phyloP scores from a whole-genome alignment of 2,797 vertebrate genomes.

The Hoplostethus atlanticus region DNA sequence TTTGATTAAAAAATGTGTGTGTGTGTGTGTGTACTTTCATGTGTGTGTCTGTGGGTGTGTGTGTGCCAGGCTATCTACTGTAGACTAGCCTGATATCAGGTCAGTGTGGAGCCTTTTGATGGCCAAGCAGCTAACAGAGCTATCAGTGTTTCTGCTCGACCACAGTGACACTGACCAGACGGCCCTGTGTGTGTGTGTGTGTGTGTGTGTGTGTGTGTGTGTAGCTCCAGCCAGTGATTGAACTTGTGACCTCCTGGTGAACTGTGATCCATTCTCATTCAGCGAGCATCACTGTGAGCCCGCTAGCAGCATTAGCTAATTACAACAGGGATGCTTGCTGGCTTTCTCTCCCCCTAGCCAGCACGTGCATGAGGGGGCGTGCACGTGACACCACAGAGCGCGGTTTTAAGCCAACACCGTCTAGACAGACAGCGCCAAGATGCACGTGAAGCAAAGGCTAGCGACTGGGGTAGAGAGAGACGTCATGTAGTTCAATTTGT shows the following conservation, averaged over 20 bases:
- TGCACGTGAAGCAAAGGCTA: background rate
- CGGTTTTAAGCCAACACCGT: conserved; percentile 56
- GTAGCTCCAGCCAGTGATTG: conserved; percentile 16
- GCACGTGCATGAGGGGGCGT: conserved; percentile 28
- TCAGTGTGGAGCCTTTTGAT: conserved; percentile 7
- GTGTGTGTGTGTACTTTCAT: conserved; percentile 2
- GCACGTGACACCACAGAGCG: conserved; percentile 18
- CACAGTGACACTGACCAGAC: conserved; percentile 54
- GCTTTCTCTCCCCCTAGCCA: conserved; percentile 23
- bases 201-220: background rate
- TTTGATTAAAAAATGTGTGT: background rate
- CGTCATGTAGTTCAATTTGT: too few relatives aligned
- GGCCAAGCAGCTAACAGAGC: conserved; percentile 15
- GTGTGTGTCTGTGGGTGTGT: background rate
- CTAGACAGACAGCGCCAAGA: conserved; percentile 56
- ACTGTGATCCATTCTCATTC: conserved; percentile 60
- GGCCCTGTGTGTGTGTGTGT: conserved; percentile 17
- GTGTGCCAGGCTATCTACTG: background rate
- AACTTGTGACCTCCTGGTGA: conserved; percentile 61
- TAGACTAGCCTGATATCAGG: background rate
- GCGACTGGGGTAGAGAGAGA: background rate
- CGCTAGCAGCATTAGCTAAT: conserved; percentile 64
- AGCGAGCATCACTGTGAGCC: conserved; percentile 37
- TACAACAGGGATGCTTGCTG: conserved; percentile 60
- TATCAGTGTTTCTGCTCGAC: conserved; percentile 39